These are phyloP conservation scores for Myotis yumanensis DNA, from an alignment of 2,113 vertebrate genomes.

Conservation along the genomic window DNA sequence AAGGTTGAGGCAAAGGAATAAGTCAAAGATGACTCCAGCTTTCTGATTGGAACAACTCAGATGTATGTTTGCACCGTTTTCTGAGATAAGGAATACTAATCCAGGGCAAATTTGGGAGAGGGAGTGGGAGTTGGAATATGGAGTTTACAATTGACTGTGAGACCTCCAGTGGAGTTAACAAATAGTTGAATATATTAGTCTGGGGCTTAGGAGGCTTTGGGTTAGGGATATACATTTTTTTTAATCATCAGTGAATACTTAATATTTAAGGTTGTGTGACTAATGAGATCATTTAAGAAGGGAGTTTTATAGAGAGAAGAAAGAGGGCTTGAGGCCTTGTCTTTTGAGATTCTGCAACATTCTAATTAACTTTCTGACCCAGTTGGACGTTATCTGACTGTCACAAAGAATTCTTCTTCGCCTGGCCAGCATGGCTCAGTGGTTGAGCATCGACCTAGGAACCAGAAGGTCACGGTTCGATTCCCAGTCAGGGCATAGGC, in stretches of 20 bases:
- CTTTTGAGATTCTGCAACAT: slow-evolving; percentile 37
- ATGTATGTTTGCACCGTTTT: slow-evolving; percentile 3
- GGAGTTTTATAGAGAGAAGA: neutral
- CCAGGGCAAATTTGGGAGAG: neutral
- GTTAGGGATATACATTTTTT: neutral
- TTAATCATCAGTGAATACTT: neutral
- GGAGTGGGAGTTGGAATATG: neutral
- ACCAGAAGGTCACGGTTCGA: too few relatives aligned
- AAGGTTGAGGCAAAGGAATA: neutral
- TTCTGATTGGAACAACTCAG: slow-evolving; percentile 17
- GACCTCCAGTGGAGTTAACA: neutral
- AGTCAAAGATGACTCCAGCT: slow-evolving; percentile 25
- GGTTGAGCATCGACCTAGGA: too few relatives aligned
- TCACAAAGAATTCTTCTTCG: slow-evolving; percentile 23
- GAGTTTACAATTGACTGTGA: neutral
- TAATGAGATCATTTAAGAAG: neutral
- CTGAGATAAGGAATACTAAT: slow-evolving; percentile 1
- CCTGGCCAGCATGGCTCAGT: too few relatives aligned
- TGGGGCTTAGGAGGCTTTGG: neutral
- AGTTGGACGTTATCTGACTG: neutral
- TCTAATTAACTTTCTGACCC: slow-evolving; percentile 38
- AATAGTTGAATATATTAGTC: slow-evolving; percentile 1
- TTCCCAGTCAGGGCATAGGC: too few relatives aligned
- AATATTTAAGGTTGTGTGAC: slow-evolving; percentile 23
- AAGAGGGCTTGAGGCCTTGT: slow-evolving; percentile 6